Evolutionary conservation across 2,888 invertebrate species (phyloP).

Genomic region (Priocnemis perturbator): DNA sequence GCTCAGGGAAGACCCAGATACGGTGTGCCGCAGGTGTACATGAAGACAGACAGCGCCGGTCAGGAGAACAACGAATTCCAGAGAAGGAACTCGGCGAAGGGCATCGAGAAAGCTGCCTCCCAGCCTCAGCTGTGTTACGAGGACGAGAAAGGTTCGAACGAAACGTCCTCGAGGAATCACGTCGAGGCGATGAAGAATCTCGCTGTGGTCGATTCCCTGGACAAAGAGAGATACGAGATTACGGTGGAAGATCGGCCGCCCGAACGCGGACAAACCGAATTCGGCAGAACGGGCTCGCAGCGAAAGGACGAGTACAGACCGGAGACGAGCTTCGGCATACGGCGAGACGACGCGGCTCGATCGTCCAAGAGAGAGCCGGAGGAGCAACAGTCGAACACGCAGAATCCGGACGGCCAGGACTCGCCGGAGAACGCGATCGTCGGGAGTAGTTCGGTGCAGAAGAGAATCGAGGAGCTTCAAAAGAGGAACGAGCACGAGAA

Average conservation of each 20-base stretch:
- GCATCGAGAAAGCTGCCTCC: conserved; percentile 77
- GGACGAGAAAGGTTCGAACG: conserved; percentile 68
- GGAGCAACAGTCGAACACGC: conserved; percentile 42
- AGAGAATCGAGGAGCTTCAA: conserved; percentile 66
- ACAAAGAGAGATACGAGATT: conserved; percentile 69
- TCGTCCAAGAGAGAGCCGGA: conserved; percentile 62
- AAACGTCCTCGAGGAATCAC: conserved; percentile 48
- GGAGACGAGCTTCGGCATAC: conserved; percentile 70
- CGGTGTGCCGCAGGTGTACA: conserved; percentile 68
- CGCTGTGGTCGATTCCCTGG: conserved; percentile 47
- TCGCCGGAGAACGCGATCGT: conserved; percentile 29
- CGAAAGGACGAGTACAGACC: conserved; percentile 66
- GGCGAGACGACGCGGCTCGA: conserved; percentile 59
- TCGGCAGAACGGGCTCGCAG: conserved; percentile 62
- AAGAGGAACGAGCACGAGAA: conserved; percentile 62
- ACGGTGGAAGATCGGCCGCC: conserved; percentile 63
- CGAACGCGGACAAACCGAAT: conserved; percentile 45
- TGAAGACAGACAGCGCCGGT: conserved; percentile 62
- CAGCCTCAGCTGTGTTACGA: conserved; percentile 82
- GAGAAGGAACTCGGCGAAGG: conserved; percentile 63
- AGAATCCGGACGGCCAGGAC: conserved; percentile 36
- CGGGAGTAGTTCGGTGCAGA: conserved; percentile 53
- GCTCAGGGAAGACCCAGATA: conserved; percentile 65
- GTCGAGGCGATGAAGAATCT: conserved; percentile 54
- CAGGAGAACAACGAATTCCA: conserved; percentile 65